Base-by-base conservation (phyloP, 2,797 vertebrate genomes). In the Enteromius anoplus region DNA sequence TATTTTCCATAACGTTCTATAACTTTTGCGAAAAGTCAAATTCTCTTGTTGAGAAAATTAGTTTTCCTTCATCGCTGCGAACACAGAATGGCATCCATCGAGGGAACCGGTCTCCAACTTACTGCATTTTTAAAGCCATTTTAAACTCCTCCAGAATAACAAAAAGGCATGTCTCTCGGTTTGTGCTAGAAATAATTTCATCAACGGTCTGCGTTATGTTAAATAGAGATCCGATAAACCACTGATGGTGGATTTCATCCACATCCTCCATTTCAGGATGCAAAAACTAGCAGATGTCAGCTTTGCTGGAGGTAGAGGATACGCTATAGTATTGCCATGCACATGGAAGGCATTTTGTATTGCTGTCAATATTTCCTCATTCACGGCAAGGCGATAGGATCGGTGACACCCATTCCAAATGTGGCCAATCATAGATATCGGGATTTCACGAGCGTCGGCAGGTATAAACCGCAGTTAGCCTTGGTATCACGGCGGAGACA, bases 331-430 rank as follows among this genome's bases (percentile, higher is more conserved):
- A 32, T 68, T 58, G 10, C 17, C 8, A 29, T 60, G 60, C 66
- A 66, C 69, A 81, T 76, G 71, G 32, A 76, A 73, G 73, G 53
- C 47, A 86, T 84, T 88, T 84, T 87, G 84, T 75, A 86, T 86
- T 84, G 86, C 85, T 55, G 84, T 86, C 85, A 85, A 80, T 82
- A 86, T 86, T 85, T 81, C 81, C 83, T 81, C 80, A 86, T 88
- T 83, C 85, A 80, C 40, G 53, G 84, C 82, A 65, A 45, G 65
- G 55, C 58, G 83, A 86, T 87, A 80, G 83, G 70, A 86, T 87
- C 78, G 78, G 84, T 78, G 84, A 87, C 81, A 79, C 75, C 51
- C 81, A 75, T 88, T 83, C 78, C 69, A 84, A 87, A 89, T 85
- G 86, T 40, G 62, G 85, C 79, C 80, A 66, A 84, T 88, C 83